Evolutionary conservation across 2,888 invertebrate species (phyloP), one percentile per base, ranked within the genome.

Genomic region (Zaprionus lineosus): DNA sequence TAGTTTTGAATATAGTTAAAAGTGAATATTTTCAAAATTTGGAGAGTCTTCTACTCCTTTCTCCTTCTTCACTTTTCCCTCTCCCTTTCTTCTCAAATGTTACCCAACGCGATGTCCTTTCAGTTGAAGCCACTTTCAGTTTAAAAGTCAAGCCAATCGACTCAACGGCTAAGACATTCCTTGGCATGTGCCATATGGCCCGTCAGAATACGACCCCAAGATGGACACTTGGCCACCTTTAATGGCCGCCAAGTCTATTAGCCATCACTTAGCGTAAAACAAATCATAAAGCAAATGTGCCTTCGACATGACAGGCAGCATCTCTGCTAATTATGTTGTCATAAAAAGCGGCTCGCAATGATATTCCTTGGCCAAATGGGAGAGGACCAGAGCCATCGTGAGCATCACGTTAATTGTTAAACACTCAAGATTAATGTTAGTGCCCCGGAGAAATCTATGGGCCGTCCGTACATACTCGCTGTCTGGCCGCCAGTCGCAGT

Each of bases 381-480:
- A 44, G 31, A 18, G 21, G 1, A 15, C 16, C 4, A n/a, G 14
- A 18, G 26, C 36, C 36, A 53, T 34, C 40, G 46, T 43, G 39
- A 59, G 55, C 59, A 41, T 14, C 43, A 47, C 33, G 69, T 79
- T 77, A 84, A 77, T 77, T 77, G 77, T 57, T 77, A 40, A 73
- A 59, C 77, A 79, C 81, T 79, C 58, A 59, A 72, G 76, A 77
- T 77, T 83, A 76, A 83, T 79, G 76, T 58, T 52, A 34, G 9
- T 26, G 72, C 36, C 47, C 40, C 15, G 7, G 19, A 28, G 19
- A 50, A 62, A 50, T 37, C 47, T 29, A 57, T 48, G 53, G 21
- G n/a, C n/a, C n/a, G n/a, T n/a, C n/a, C n/a, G n/a, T 40, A 33
- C 12, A 37, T 36, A 24, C 46, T 19, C 16, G 6, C 29, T 21